A percentile compares a stretch with the other conserved stretches of the same genome.
These are phyloP conservation scores for Gephyroberyx darwinii DNA, from an alignment of 2,797 vertebrate species.

Conservation along the genomic window DNA sequence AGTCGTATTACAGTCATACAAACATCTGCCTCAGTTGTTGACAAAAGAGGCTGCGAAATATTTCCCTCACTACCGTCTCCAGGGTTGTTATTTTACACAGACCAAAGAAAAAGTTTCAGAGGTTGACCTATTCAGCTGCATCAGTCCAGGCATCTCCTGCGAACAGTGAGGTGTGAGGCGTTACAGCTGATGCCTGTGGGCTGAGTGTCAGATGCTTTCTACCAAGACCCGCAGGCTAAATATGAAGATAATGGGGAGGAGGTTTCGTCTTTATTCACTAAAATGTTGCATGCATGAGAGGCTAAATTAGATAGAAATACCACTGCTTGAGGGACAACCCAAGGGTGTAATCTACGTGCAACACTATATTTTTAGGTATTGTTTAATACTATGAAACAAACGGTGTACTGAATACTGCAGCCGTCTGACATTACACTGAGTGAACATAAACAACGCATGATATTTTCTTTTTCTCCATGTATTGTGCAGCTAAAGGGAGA, in stretches of 20 bases:
- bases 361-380: not conserved
- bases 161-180: slow-evolving; percentile 34
- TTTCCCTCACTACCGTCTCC: too few species aligned
- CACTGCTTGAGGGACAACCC: slow-evolving; percentile 45
- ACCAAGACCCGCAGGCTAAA: slow-evolving; percentile 54
- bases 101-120: not conserved
- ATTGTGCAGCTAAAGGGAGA: slow-evolving; percentile 39
- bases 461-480: slow-evolving; percentile 44
- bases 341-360: slow-evolving; percentile 36
- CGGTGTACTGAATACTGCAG: slow-evolving; percentile 11
- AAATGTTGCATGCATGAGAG: slow-evolving; percentile 40
- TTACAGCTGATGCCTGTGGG: slow-evolving; percentile 31
- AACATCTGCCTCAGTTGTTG: too few species aligned
- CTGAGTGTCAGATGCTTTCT: slow-evolving; percentile 28
- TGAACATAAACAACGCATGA: slow-evolving; percentile 36
- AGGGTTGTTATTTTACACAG: not conserved
- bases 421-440: slow-evolving; percentile 35
- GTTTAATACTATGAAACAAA: not conserved
- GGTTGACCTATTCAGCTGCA: not conserved
- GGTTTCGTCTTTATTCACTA: slow-evolving; percentile 57
- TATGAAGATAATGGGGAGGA: slow-evolving; percentile 61
- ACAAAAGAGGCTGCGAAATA: too few species aligned
- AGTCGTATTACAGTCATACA: too few species aligned
- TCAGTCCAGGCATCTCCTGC: not conserved
- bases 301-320: slow-evolving; percentile 65